phyloP scores from a whole-genome alignment of 2,888 invertebrate genomes.

The Andrena fulva region DNA sequence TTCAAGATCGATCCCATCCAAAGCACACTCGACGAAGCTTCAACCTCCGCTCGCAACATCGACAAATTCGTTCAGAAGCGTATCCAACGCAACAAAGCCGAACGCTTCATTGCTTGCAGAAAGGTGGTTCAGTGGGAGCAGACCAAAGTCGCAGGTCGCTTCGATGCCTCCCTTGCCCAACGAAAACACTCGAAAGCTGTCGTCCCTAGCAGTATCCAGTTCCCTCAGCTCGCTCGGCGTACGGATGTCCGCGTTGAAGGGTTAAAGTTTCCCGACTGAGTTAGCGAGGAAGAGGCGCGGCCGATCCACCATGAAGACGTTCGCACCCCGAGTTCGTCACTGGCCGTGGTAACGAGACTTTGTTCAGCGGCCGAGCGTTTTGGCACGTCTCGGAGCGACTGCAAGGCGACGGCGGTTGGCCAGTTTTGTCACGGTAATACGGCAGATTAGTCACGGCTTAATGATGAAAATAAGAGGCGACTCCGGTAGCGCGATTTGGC shows the following conservation, averaged over 20 bases:
- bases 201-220: neutral
- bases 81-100: neutral
- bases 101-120: neutral
- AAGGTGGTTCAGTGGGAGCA: neutral
- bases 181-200: neutral
- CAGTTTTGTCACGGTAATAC: slow-evolving; percentile 66
- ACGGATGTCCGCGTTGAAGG: slow-evolving; percentile 18
- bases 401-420: slow-evolving; percentile 47
- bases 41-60: neutral
- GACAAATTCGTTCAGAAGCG: neutral
- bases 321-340: slow-evolving; percentile 50
- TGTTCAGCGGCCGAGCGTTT: slow-evolving; percentile 44
- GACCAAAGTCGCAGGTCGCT: neutral
- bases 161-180: neutral
- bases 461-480: slow-evolving; percentile 69
- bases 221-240: slow-evolving; percentile 3
- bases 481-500: slow-evolving; percentile 61
- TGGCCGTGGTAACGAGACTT: slow-evolving; percentile 54
- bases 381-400: slow-evolving; percentile 46
- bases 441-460: slow-evolving; percentile 70
- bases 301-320: slow-evolving; percentile 49
- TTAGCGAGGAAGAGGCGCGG: neutral
- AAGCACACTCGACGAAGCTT: neutral
- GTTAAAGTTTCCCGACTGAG: neutral
- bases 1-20: too few species aligned